These are phyloP conservation scores for Microchirus variegatus DNA, from an alignment of 2,797 vertebrate genomes.

Conservation along the genomic window DNA sequence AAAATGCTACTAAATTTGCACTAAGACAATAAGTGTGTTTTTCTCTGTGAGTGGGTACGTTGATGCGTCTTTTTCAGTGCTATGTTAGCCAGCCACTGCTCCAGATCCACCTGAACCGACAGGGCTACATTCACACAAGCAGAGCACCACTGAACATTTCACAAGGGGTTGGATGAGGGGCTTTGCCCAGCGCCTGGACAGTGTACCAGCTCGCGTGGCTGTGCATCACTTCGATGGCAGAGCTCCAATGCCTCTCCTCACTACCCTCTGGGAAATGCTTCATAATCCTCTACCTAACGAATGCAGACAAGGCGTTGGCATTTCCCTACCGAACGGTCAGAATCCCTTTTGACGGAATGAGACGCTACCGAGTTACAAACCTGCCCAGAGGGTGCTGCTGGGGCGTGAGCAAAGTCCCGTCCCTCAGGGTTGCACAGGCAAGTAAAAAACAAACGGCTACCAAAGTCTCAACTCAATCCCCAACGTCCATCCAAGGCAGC, in stretches of 20 bases:
- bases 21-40: too few species aligned
- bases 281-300: slow-evolving; percentile 64
- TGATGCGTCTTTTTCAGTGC: background rate
- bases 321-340: slow-evolving; percentile 74
- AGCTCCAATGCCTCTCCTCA: slow-evolving; percentile 65
- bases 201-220: slow-evolving; percentile 29
- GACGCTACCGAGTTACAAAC: slow-evolving; percentile 75
- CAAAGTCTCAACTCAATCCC: slow-evolving; percentile 59
- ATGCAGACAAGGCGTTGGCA: slow-evolving; percentile 63
- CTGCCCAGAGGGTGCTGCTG: slow-evolving; percentile 71
- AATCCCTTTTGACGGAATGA: slow-evolving; percentile 81
- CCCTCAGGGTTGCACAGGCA: slow-evolving; percentile 50
- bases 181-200: slow-evolving; percentile 62
- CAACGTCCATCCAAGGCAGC: slow-evolving; percentile 47
- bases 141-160: slow-evolving; percentile 77
- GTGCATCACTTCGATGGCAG: slow-evolving; percentile 45
- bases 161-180: slow-evolving; percentile 72
- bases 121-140: slow-evolving; percentile 71
- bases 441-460: slow-evolving; percentile 39
- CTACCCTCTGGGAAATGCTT: slow-evolving; percentile 72
- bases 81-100: slow-evolving; percentile 36
- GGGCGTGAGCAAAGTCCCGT: slow-evolving; percentile 58
- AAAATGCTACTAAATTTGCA: too few species aligned
- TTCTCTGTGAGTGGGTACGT: background rate
- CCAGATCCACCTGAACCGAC: slow-evolving; percentile 54